phyloP scores from a whole-genome alignment of 2,888 invertebrate species.

The Rhaphigaster nebulosa region DNA sequence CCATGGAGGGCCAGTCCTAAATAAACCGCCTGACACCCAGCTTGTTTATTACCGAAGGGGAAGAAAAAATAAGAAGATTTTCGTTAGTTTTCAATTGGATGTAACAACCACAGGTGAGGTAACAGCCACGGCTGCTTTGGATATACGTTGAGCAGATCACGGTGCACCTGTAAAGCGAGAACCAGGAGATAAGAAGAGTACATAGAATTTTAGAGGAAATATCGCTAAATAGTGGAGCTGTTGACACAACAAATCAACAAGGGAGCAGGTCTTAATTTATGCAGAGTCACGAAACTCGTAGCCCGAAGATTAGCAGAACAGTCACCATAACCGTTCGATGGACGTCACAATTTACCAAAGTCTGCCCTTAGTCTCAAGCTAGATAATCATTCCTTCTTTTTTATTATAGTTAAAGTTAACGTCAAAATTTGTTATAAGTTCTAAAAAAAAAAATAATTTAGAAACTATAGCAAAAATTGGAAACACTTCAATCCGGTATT shows the following conservation, averaged over 20 bases:
- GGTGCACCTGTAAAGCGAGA: neutral
- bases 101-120: neutral
- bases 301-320: constrained; percentile 23
- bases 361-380: neutral
- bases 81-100: neutral
- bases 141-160: neutral
- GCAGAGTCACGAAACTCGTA: constrained; percentile 37
- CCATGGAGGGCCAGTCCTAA: neutral
- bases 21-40: neutral
- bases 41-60: neutral
- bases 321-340: constrained; percentile 44
- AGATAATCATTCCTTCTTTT: neutral
- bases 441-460: no score
- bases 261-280: neutral
- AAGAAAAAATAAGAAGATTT: neutral
- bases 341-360: constrained; percentile 20
- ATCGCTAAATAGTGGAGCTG: constrained; percentile 16
- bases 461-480: neutral
- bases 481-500: neutral
- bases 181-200: neutral
- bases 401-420: neutral
- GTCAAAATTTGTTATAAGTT: no score
- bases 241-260: constrained; percentile 37
- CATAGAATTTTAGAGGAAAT: constrained; percentile 30
- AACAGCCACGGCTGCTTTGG: neutral